A percentile compares a stretch with the other conserved stretches of the same genome.
phyloP scores from a whole-genome alignment of 2,113 vertebrate species.

The Albula glossodonta region DNA sequence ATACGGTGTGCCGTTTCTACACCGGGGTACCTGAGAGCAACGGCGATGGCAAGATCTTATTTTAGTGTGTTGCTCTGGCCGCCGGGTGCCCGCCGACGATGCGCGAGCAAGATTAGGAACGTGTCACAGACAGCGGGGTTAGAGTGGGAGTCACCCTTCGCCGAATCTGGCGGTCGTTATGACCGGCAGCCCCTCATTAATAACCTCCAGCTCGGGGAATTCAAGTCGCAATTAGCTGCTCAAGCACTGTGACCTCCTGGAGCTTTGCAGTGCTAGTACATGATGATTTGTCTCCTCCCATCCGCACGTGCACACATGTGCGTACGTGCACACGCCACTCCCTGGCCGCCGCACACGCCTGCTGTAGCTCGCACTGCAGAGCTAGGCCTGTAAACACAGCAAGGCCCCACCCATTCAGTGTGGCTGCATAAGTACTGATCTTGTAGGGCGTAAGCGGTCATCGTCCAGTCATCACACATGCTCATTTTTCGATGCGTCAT shows the following conservation, averaged over 20 bases:
- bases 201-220: conserved; percentile 49
- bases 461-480: too few species aligned
- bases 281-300: conserved; percentile 12
- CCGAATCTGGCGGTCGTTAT: neutral
- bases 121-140: neutral
- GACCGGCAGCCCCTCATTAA: conserved; percentile 40
- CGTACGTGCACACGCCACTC: neutral
- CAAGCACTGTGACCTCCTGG: conserved; percentile 55
- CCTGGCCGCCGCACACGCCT: neutral
- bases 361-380: too few species aligned
- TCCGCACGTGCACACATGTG: conserved; percentile 15
- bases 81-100: neutral
- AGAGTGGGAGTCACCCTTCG: conserved; percentile 8
- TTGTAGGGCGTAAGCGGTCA: too few species aligned
- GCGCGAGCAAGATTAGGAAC: neutral
- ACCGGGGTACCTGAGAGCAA: neutral
- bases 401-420: too few species aligned
- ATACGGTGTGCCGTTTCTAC: neutral
- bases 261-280: neutral
- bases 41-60: neutral
- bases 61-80: neutral
- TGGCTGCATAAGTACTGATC: too few species aligned
- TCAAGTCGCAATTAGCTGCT: conserved; percentile 54
- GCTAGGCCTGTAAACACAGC: too few species aligned
- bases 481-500: too few species aligned